These are phyloP conservation scores for Pocota personata DNA, from an alignment of 2,888 invertebrate genomes.

Conservation along the genomic window DNA sequence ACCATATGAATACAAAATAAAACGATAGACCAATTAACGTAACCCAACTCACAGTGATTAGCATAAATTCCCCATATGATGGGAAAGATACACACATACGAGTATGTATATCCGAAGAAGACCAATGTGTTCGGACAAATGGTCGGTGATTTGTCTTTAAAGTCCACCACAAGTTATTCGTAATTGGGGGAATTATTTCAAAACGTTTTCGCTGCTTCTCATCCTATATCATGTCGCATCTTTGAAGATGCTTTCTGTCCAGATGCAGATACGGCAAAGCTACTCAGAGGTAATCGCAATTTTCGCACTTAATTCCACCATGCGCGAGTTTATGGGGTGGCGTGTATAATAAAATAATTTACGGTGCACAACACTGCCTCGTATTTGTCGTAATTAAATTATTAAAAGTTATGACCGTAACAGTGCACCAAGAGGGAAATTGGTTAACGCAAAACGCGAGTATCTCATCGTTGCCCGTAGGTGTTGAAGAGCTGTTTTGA, in stretches of 20 bases:
- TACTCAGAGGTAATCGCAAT: slow-evolving; percentile 37
- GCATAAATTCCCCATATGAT: neutral
- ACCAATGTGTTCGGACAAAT: slow-evolving; percentile 14
- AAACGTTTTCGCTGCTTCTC: slow-evolving; percentile 10
- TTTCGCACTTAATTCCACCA: slow-evolving; percentile 63
- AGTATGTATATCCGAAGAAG: too few relatives aligned
- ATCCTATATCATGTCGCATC: slow-evolving; percentile 9
- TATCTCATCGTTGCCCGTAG: slow-evolving; percentile 43
- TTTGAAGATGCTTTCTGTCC: neutral
- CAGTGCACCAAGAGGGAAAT: slow-evolving; percentile 13
- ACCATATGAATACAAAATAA: too few relatives aligned
- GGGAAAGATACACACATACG: neutral
- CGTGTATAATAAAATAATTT: slow-evolving; percentile 55
- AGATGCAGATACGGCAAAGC: neutral
- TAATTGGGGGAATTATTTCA: slow-evolving; percentile 36
- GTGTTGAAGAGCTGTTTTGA: slow-evolving; percentile 61
- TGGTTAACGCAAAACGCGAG: neutral
- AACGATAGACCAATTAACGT: too few relatives aligned
- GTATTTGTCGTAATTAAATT: slow-evolving; percentile 72
- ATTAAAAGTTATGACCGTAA: slow-evolving; percentile 69
- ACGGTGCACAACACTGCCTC: slow-evolving; percentile 56
- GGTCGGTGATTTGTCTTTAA: slow-evolving; percentile 15
- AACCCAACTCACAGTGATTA: neutral
- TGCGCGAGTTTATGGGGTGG: slow-evolving; percentile 32
- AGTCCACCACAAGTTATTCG: slow-evolving; percentile 4